Evolutionary conservation across 2,113 vertebrate genomes (phyloP), one percentile per base, ranked within the genome.

Genomic region (Telmatochromis brichardi): DNA sequence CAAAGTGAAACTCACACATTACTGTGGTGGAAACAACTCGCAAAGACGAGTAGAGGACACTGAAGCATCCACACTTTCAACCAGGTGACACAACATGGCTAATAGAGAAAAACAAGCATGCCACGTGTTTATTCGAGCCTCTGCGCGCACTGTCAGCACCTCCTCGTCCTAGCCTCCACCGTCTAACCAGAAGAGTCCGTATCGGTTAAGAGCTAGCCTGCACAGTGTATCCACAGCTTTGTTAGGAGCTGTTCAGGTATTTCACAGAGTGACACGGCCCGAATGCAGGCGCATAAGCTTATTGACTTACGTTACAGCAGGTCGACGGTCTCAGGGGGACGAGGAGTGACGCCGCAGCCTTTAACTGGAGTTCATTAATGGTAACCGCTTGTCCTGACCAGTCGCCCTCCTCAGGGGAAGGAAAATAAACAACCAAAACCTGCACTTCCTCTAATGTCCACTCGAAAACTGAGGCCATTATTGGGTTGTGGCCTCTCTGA

Each of bases 11-110:
- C 88, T 85, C 88, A 93, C 87, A 92, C 92, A 90, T 90, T 89
- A 88, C 71, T 51, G 80, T 54, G 82, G 83, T 84, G 84, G 81
- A 91, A 91, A 86, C 89, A 90, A 91, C 80, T 93, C 7, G n/a
- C 92, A 95, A 95, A 95, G 93, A 91, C 92, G 50, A 82, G 82
- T 88, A 91, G 92, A 95, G 94, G 94, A 93, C 94, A 92, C 87
- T 21, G 54, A 57, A 85, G 78, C 37, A 79, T 13, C 80, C 54
- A 81, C 42, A 71, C 76, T 83, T 26, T 37, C 28, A 79, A 82
- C 83, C 83, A 91, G 42, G 63, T 81, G 80, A 42, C 31, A 65
- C 81, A 78, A 51, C 51, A 28, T 40, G 26, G 58, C 35, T 19
- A 65, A 89, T 5, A 12, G 11, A 73, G 63, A 55, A 53, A 76